phyloP scores from a whole-genome alignment of 2,888 invertebrate species.

The Chrysotoxum bicinctum region DNA sequence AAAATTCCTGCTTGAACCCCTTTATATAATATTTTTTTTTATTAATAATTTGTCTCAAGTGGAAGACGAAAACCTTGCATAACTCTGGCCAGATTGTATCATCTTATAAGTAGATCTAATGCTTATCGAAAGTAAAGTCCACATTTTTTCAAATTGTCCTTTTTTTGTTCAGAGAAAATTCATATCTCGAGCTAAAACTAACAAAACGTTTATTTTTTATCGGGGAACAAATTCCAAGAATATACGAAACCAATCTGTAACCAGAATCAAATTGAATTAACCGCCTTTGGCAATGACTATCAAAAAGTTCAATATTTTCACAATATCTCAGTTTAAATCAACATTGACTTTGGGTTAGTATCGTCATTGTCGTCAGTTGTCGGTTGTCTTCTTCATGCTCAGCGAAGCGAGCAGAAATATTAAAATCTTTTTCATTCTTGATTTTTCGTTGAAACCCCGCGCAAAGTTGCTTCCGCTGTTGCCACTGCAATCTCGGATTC shows the following conservation, averaged over 20 bases:
- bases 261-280: conserved; percentile 15
- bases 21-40: too few species aligned
- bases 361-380: neutral
- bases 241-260: neutral
- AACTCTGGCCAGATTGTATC: too few species aligned
- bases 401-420: conserved; percentile 16
- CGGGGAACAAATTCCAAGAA: neutral
- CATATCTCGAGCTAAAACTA: neutral
- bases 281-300: conserved; percentile 23
- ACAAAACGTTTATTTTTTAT: neutral
- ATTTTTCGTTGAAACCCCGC: neutral
- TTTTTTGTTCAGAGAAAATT: too few species aligned
- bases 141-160: too few species aligned
- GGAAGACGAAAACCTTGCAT: too few species aligned
- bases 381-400: conserved; percentile 13
- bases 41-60: too few species aligned
- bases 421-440: conserved; percentile 1
- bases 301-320: conserved; percentile 28
- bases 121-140: too few species aligned
- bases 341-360: conserved; percentile 37
- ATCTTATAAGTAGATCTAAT: too few species aligned
- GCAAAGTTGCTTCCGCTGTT: neutral
- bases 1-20: too few species aligned
- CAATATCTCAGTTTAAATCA: conserved; percentile 29
- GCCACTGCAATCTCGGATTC: neutral